Evolutionary conservation across 2,113 vertebrate genomes (phyloP).

Genomic region (Cromileptes altivelis): DNA sequence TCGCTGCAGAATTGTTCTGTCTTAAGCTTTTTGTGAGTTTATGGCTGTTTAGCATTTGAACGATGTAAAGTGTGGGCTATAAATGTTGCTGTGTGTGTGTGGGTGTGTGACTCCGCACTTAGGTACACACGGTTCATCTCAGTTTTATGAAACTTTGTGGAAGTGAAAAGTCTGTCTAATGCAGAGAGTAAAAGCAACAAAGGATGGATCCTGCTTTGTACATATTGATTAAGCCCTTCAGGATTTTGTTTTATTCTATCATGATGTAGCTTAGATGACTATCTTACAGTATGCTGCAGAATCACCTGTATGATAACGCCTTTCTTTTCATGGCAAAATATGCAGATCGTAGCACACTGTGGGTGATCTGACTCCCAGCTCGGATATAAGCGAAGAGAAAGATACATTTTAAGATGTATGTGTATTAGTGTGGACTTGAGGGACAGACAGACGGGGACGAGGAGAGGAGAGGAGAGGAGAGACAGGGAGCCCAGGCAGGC

Average conservation of each 20-base stretch:
- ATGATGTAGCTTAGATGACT: neutral
- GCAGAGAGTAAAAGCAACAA: neutral
- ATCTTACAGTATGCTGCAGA: neutral
- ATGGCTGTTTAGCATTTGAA: neutral
- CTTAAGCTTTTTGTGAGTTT: too few species aligned
- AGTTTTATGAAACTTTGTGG: neutral
- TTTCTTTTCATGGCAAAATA: neutral
- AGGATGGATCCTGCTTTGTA: neutral
- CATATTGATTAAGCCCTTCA: neutral
- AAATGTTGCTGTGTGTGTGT: neutral
- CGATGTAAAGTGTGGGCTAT: neutral
- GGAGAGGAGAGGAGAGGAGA: slow-evolving; percentile 5
- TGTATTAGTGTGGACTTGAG: slow-evolving; percentile 1
- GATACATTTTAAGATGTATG: neutral
- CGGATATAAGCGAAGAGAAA: neutral
- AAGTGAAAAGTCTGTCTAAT: neutral
- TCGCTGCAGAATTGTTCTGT: neutral
- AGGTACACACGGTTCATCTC: neutral
- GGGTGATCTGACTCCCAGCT: neutral
- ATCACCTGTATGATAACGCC: neutral
- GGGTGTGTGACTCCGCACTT: neutral
- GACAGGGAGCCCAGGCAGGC: slow-evolving; percentile 22
- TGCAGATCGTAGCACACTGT: neutral
- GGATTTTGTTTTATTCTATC: neutral
- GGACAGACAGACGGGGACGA: slow-evolving; percentile 56